Evolutionary conservation across 2,113 vertebrate genomes (phyloP).

Genomic region (Oenanthe melanoleuca): DNA sequence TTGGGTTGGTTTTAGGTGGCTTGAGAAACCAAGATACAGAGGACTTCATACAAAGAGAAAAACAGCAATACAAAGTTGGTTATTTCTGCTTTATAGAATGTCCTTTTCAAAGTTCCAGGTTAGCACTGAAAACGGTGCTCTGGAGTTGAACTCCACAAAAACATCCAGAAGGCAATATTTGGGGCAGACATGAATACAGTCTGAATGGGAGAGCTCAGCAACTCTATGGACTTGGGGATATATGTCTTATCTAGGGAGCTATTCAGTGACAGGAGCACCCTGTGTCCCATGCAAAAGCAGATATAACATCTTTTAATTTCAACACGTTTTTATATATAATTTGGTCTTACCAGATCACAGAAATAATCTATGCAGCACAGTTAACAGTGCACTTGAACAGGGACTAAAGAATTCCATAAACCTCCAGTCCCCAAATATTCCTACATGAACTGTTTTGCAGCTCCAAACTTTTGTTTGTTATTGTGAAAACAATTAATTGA

Average conservation of each 20-base stretch:
- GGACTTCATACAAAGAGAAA: neutral
- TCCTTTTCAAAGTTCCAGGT: neutral
- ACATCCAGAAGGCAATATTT: neutral
- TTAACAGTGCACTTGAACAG: neutral
- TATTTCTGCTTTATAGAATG: neutral
- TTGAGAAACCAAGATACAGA: neutral
- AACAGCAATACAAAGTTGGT: neutral
- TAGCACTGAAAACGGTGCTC: neutral
- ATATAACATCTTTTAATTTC: neutral
- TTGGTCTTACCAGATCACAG: neutral
- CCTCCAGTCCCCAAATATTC: neutral
- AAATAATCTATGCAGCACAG: neutral
- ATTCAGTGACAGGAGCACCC: fast-evolving
- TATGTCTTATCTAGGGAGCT: neutral
- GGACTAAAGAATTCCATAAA: neutral
- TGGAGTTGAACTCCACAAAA: neutral
- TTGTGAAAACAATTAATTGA: neutral
- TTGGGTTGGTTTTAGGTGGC: neutral
- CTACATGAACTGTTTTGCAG: neutral
- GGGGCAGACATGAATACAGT: neutral
- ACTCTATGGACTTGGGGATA: neutral
- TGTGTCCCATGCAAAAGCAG: neutral
- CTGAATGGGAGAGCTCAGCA: neutral
- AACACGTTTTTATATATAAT: neutral
- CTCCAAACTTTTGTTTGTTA: neutral